Conservation (phyloP, 2,888 invertebrate species). For the Oxystoma pomonae region DNA sequence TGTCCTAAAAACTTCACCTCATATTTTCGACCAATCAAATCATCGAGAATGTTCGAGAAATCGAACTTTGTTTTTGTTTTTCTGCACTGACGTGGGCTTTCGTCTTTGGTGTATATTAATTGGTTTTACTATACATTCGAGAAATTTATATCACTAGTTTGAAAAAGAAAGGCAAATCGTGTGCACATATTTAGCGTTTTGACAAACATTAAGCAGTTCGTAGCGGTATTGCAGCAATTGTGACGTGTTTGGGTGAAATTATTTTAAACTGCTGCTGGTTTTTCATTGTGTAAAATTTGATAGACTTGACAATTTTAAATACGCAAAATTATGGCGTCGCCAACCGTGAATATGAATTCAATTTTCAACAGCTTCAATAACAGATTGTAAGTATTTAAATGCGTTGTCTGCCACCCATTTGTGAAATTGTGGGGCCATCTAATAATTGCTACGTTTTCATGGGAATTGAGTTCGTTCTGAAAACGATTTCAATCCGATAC, state of each 20-base stretch:
- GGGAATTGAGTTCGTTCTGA: too few species aligned
- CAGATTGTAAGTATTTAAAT: conserved; percentile 64
- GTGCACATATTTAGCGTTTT: too few species aligned
- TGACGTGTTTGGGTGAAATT: conserved; percentile 17
- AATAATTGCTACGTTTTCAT: too few species aligned
- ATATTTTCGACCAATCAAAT: conserved; percentile 6
- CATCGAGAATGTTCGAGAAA: conserved; percentile 4
- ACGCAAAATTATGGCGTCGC: conserved; percentile 35
- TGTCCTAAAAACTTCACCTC: conserved; percentile 1
- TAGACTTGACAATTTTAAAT: not conserved
- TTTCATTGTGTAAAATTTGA: not conserved
- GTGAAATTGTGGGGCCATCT: too few species aligned
- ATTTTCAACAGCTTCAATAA: conserved; percentile 68
- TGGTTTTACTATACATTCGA: conserved; percentile 6
- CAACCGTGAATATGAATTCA: conserved; percentile 49
- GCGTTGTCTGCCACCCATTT: too few species aligned
- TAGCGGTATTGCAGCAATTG: too few species aligned
- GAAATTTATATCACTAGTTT: conserved; percentile 1
- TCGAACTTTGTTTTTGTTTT: conserved; percentile 6
- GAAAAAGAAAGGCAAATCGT: not conserved
- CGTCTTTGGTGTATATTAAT: conserved; percentile 18
- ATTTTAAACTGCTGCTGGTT: not conserved
- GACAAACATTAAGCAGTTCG: too few species aligned
- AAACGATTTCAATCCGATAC: too few species aligned
- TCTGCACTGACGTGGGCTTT: conserved; percentile 24